These are phyloP conservation scores for Phocoena sinus DNA, from an alignment of 2,113 vertebrate genomes.

Conservation along the genomic window DNA sequence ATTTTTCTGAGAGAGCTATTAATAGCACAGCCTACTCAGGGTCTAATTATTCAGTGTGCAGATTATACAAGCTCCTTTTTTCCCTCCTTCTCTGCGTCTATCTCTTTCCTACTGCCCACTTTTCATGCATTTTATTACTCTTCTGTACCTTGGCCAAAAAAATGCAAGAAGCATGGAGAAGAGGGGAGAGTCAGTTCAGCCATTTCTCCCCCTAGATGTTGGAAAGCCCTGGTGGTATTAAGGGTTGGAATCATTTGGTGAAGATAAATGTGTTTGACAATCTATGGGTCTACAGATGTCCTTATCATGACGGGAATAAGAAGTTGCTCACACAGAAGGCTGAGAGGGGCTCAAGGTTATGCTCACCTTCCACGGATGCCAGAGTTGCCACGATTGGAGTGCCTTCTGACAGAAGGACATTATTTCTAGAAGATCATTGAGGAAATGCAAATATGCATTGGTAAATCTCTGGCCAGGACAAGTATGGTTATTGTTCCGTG, in stretches of 20 bases:
- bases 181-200: background rate
- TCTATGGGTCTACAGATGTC: background rate
- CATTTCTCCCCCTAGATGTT: background rate
- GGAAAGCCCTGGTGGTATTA: background rate
- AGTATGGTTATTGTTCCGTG: background rate
- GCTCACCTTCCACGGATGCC: background rate
- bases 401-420: background rate
- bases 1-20: constrained; percentile 56
- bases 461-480: background rate
- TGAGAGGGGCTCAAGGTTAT: background rate
- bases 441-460: background rate
- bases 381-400: background rate
- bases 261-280: background rate
- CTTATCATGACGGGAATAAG: background rate
- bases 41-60: constrained; percentile 56
- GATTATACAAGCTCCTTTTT: constrained; percentile 31
- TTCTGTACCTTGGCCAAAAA: background rate
- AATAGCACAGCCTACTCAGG: constrained; percentile 58
- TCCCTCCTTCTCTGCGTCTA: background rate
- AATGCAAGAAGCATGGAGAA: background rate
- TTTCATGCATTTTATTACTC: background rate
- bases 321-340: background rate
- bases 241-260: background rate
- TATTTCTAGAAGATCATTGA: background rate
- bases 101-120: background rate